Evolutionary conservation across 2,113 vertebrate species (phyloP), one percentile per base, ranked within the genome.

Genomic region (Canis aureus): DNA sequence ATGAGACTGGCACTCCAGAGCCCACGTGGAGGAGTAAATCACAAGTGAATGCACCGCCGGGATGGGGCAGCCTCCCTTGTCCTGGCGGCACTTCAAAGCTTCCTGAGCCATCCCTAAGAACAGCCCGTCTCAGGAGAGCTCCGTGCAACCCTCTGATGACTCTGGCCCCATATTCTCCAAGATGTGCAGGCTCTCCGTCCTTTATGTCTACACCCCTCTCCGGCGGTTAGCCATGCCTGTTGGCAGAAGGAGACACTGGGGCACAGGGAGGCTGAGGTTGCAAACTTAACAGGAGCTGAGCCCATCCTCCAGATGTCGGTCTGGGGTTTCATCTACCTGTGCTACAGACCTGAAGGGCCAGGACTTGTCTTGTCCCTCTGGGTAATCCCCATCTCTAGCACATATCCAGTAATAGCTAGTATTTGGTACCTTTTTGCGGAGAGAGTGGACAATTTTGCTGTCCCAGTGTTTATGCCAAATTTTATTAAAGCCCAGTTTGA

Each of bases 31-130:
- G 97, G 97, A 98, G 98, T 96, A 73, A 85, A 97, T 97, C 90
- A 89, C 79, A 94, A 97, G 73, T 43, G 74, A 88, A 38, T 66
- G 66, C 32, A 64, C 84, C 93, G 93, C 95, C 87, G 79, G 87
- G 91, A 97, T 74, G 59, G 83, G n/a, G 71, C 69, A 49, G 86
- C 82, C 97, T 95, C 95, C 93, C 94, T 89, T 49, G 19, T 93
- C 71, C 86, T 92, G 73, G 92, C 84, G n/a, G 93, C n/a, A 79
- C 90, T 97, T 98, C 98, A 98, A 98, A 98, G 97, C 80, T 55
- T 89, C 92, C 79, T 32, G 29, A 74, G 96, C 73, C 83, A 71
- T 89, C 86, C 71, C 59, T 83, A 57, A 78, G 78, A 96, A 87
- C 16, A 27, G 62, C 20, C 86, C 16, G 91, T 84, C 71, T 95